Evolutionary conservation across 2,888 invertebrate species (phyloP).

Genomic region (Scelioninae gen. 1): DNA sequence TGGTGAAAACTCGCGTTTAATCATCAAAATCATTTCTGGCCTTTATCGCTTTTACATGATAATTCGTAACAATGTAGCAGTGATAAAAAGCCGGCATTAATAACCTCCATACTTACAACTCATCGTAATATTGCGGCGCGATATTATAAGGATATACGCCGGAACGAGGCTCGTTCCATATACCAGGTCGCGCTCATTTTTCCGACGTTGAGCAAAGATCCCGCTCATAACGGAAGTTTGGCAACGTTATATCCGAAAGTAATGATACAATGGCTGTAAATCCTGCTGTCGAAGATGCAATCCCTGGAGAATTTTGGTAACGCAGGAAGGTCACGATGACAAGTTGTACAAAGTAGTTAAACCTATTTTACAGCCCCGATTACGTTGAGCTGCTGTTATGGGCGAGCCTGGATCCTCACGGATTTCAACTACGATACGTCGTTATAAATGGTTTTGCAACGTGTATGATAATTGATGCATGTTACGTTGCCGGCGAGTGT

Average conservation of each 20-base stretch:
- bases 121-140: conserved; percentile 22
- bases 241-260: conserved; percentile 54
- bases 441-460: conserved; percentile 54
- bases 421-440: conserved; percentile 55
- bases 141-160: conserved; percentile 37
- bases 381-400: conserved; percentile 58
- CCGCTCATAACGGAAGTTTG: conserved; percentile 54
- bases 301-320: conserved; percentile 52
- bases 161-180: conserved; percentile 21
- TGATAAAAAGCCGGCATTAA: conserved; percentile 47
- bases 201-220: conserved; percentile 51
- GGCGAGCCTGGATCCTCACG: conserved; percentile 48
- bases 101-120: conserved; percentile 23
- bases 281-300: conserved; percentile 51
- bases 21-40: conserved; percentile 16
- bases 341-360: conserved; percentile 64
- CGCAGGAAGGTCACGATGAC: conserved; percentile 61
- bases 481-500: conserved; percentile 14
- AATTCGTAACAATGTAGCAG: conserved; percentile 36
- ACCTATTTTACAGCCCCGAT: conserved; percentile 61
- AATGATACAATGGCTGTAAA: conserved; percentile 41
- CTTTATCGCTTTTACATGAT: conserved; percentile 34
- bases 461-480: conserved; percentile 52
- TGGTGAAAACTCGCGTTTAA: conserved; percentile 8
- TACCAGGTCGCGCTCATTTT: conserved; percentile 37